Evolutionary conservation across 2,797 vertebrate genomes (phyloP), one percentile per base, ranked within the genome.

Genomic region (Apogon talboti): DNA sequence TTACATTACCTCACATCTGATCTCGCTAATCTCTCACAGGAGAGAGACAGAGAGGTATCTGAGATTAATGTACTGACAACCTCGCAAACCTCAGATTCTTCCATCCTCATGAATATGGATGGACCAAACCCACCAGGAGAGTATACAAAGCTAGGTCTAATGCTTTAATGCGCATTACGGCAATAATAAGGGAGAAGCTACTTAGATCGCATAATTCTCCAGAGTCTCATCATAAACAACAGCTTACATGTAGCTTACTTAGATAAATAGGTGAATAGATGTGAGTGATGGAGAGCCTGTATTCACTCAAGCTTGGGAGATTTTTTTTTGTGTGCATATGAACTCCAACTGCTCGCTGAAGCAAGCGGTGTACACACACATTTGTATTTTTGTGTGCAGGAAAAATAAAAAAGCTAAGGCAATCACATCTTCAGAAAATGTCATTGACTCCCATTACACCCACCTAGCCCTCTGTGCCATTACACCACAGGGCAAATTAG

Each of bases 181-280:
- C 75, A 66, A 89, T 87, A 92, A 87, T 86, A 81, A 85, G 66
- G 79, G 74, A 69, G 76, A 84, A 82, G 82, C 85, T 86, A 71
- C 83, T 89, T 82, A 86, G 82, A 89, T 84, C 69, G 35, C 76
- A 76, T 86, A 87, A 92, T 86, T 91, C 89, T 87, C 87, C 49
- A 5, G 81, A 83, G 89, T 51, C 76, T 67, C 75, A 58, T 92
- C 87, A 87, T 91, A 90, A 91, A 92, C 86, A 91, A 82, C 76
- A 89, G 87, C 84, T 87, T 90, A 90, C 88, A 87, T 84, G 82
- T 89, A 86, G 83, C 87, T 92, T 89, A 89, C 82, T 82, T 77
- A 85, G 85, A 91, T 91, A 87, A 88, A 90, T 79, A 78, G 59
- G 44, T 1, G 57, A 77, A 81, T 49, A 66, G 78, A 77, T 71